Evolutionary conservation across 2,113 vertebrate genomes (phyloP), one percentile per base, ranked within the genome.

Genomic region (Fregata magnificens): DNA sequence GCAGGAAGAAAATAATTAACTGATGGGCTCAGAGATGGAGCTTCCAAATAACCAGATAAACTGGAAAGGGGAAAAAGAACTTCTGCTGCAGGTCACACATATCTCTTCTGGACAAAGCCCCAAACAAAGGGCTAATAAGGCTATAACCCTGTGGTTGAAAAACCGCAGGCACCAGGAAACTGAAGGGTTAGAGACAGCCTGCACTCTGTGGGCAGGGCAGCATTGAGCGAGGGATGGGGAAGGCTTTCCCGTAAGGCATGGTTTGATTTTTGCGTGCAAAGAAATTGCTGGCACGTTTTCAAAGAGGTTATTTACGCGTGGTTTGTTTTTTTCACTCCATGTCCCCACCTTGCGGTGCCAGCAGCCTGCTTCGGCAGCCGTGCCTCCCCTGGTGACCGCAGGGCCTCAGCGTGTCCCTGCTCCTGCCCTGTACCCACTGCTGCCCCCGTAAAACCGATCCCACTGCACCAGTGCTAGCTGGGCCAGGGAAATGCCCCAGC

Each of bases 361-460:
- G 31, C 61, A 79, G 28, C 47, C 16, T 38, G 17, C 44, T 55
- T 42, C 74, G n/a, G 65, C 38, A 82, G 61, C 40, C 5, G 0
- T 38, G n/a, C 9, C 13, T 71, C 4, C 12, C 21, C 5, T 7
- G 28, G 22, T 34, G 45, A 8, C 32, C 17, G 1, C 0, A 0
- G 69, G 85, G 56, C 3, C 29, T 63, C 29, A 3, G 4, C 1
- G 3, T 53, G n/a, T 36, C 25, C 25, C 29, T 12, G 15, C n/a
- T 56, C 34, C 52, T 45, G 32, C 17, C 9, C 18, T 3, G 0
- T 28, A 26, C 11, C 5, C 4, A 0, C 20, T 72, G 36, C 67
- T 87, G 28, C 32, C 61, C 40, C 34, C 2, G 0, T 13, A 6
- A 6, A 61, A 84, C 25, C 34, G 16, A 2, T 5, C 8, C 14